A percentile compares a stretch with the other conserved stretches of the same genome.
phyloP scores from a whole-genome alignment of 2,888 invertebrate genomes.

The Notodonta ziczac region DNA sequence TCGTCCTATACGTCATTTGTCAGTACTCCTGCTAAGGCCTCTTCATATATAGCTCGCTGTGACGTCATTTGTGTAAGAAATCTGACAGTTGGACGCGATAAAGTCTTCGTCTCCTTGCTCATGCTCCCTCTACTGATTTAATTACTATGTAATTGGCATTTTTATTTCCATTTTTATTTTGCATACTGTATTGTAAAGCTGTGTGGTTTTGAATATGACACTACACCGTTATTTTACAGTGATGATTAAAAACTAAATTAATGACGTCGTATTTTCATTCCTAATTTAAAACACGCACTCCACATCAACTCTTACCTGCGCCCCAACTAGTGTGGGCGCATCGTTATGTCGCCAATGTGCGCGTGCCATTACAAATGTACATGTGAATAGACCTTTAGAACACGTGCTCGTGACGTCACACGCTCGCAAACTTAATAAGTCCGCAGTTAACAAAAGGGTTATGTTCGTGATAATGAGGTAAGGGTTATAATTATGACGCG shows the following conservation, averaged over 20 bases:
- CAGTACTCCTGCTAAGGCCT: too few relatives aligned
- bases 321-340: conserved; percentile 32
- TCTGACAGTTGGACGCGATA: too few relatives aligned
- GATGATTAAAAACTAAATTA: not conserved
- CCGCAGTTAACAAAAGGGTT: conserved; percentile 18
- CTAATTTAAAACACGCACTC: conserved; percentile 10
- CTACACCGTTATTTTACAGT: too few relatives aligned
- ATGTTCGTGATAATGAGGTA: not conserved
- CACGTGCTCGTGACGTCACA: conserved; percentile 4
- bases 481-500: not conserved
- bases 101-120: too few relatives aligned
- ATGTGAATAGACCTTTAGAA: conserved; percentile 25
- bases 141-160: too few relatives aligned
- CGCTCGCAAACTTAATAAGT: conserved; percentile 17
- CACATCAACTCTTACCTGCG: conserved; percentile 19
- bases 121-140: too few relatives aligned
- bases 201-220: too few relatives aligned
- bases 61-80: too few relatives aligned
- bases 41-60: too few relatives aligned
- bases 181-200: too few relatives aligned
- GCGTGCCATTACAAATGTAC: conserved; percentile 19
- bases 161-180: too few relatives aligned
- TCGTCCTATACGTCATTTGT: too few relatives aligned
- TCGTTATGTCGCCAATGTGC: conserved; percentile 32
- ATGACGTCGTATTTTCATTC: conserved; percentile 17